Evolutionary conservation across 2,113 vertebrate genomes (phyloP), one percentile per base, ranked within the genome.

Genomic region (Anser brachyrhynchus): DNA sequence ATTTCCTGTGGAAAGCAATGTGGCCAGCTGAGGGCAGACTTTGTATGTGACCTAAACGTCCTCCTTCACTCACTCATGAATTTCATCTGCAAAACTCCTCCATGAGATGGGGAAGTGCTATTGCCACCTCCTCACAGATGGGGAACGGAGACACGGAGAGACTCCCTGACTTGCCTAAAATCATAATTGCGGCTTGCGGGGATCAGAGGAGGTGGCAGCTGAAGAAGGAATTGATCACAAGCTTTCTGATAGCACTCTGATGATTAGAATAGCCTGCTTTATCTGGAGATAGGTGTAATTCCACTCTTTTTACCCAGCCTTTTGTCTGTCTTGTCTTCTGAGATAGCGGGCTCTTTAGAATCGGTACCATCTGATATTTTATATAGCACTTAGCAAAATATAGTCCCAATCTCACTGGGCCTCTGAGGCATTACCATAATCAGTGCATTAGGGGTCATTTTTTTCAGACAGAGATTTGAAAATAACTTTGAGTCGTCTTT

Each of bases 401-500:
- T 20, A 93, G 84, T 59, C 86, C 84, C 62, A 51, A 10, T 91
- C 80, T 92, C 18, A 25, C 55, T 51, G 70, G 89, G 74, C 84
- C 86, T 92, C 91, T 58, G 46, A 84, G 80, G 77, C 89, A 92
- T 96, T 96, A 94, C 91, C 91, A 94, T 96, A 96, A 96, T 94
- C 86, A 96, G 86, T 79, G 67, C 93, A 95, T 95, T 94, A 96
- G 87, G 86, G 93, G 90, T 94, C 89, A 93, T 92, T 95, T 96
- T 21, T 92, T 93, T 94, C 92, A 96, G 62, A 23, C 39, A 69
- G 73, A 95, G 82, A 89, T 95, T 93, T 92, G 95, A 91, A 96
- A 96, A 95, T 95, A 96, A 96, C 93, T 94, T 96, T 87, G 77
- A 93, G 80, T 67, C 94, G 66, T 76, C 81, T 90, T 92, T 92